Evolutionary conservation across 2,888 invertebrate species (phyloP).

Genomic region (Strigamia maritima): DNA sequence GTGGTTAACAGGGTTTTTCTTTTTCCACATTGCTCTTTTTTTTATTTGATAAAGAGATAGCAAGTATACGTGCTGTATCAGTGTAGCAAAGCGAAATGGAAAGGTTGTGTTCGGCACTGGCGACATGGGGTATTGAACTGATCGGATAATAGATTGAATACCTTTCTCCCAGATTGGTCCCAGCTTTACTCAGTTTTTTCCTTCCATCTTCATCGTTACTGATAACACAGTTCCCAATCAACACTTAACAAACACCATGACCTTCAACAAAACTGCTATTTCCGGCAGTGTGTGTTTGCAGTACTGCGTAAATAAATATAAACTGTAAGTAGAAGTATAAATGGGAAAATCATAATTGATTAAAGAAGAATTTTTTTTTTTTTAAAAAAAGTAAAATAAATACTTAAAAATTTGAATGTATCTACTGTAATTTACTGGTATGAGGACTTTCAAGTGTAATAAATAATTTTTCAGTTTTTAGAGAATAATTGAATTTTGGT

Average conservation of each 20-base stretch:
- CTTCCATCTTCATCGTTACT: background rate
- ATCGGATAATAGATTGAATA: constrained; percentile 32
- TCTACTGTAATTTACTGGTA: background rate
- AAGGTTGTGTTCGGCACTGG: constrained; percentile 16
- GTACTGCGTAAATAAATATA: no score
- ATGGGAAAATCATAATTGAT: no score
- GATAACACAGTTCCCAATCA: constrained; percentile 21
- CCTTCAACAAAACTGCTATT: background rate
- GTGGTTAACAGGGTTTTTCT: constrained; percentile 9
- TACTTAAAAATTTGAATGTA: background rate
- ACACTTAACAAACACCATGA: background rate
- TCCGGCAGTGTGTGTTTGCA: background rate
- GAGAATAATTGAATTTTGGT: background rate
- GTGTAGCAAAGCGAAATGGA: constrained; percentile 2
- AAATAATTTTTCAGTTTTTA: background rate
- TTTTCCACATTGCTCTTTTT: constrained; percentile 21
- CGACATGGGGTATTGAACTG: constrained; percentile 32
- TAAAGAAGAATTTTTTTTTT: no score
- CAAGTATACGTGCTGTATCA: constrained; percentile 32
- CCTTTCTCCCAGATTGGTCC: background rate
- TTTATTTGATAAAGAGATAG: constrained; percentile 31
- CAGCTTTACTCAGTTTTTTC: constrained; percentile 6
- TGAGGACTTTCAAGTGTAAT: background rate
- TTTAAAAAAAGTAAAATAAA: no score
- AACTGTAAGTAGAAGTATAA: no score